These are phyloP conservation scores for Camelus bactrianus DNA, from an alignment of 2,113 vertebrate species.

Conservation along the genomic window DNA sequence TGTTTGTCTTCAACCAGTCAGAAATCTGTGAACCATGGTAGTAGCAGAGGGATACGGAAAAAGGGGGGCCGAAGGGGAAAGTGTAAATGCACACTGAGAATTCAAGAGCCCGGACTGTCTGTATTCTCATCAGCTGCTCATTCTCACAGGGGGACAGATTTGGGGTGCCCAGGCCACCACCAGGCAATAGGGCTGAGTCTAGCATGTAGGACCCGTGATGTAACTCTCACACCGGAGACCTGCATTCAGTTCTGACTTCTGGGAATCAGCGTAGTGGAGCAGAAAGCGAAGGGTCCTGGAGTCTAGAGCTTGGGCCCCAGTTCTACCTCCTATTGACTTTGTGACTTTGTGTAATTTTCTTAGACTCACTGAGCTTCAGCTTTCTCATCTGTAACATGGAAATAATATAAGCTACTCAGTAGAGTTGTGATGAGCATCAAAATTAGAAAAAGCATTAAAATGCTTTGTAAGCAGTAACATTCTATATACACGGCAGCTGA, in stretches of 20 bases:
- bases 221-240: neutral
- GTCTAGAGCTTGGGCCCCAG: neutral
- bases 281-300: neutral
- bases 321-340: neutral
- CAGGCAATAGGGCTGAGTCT: neutral
- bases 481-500: neutral
- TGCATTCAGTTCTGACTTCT: neutral
- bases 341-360: neutral
- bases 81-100: neutral
- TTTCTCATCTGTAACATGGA: neutral
- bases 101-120: neutral
- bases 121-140: neutral
- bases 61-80: neutral
- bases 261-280: neutral
- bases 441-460: neutral
- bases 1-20: neutral
- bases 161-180: too few relatives aligned
- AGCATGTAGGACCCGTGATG: fast-evolving
- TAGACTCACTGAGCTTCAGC: neutral
- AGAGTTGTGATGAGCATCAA: neutral
- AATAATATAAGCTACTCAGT: neutral
- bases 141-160: neutral
- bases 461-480: neutral
- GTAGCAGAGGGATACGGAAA: neutral
- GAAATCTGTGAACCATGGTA: neutral